Conservation (phyloP, 1,140 invertebrate genomes). For the Hermatobates lingyangjiaoensis region DNA sequence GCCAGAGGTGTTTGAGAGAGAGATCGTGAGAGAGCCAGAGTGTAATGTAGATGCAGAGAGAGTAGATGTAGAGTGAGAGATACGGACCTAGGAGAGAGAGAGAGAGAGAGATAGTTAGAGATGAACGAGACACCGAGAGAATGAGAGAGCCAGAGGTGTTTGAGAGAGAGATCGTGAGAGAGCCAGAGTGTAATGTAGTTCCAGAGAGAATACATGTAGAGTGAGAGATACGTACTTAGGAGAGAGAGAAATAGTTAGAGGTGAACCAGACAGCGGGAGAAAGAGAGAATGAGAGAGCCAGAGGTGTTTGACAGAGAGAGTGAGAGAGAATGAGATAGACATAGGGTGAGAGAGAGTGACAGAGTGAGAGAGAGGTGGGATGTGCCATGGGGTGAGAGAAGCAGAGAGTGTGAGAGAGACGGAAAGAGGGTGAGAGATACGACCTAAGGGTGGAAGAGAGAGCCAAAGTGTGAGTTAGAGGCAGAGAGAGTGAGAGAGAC, state of each 20-base stretch:
- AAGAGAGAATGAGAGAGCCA: not conserved
- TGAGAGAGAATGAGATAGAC: not conserved
- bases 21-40: too few species aligned
- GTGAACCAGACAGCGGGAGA: not conserved
- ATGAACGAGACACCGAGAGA: too few species aligned
- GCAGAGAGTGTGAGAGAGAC: not conserved
- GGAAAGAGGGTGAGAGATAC: not conserved
- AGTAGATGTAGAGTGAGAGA: not conserved
- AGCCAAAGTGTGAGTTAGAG: too few species aligned
- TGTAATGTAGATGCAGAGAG: too few species aligned
- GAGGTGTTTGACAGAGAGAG: not conserved
- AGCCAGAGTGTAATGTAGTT: not conserved
- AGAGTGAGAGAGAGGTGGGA: not conserved
- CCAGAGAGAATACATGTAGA: not conserved
- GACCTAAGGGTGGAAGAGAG: too few species aligned
- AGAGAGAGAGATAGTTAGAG: too few species aligned
- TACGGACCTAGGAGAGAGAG: too few species aligned
- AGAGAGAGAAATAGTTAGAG: not conserved
- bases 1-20: too few species aligned
- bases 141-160: too few species aligned
- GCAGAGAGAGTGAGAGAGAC: too few species aligned
- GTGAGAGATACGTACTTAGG: not conserved
- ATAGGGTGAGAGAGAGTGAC: not conserved
- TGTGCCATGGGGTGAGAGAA: not conserved
- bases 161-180: not conserved